Evolutionary conservation across 2,797 vertebrate species (phyloP), one percentile per base, ranked within the genome.

Genomic region (Tolypeutes matacus): DNA sequence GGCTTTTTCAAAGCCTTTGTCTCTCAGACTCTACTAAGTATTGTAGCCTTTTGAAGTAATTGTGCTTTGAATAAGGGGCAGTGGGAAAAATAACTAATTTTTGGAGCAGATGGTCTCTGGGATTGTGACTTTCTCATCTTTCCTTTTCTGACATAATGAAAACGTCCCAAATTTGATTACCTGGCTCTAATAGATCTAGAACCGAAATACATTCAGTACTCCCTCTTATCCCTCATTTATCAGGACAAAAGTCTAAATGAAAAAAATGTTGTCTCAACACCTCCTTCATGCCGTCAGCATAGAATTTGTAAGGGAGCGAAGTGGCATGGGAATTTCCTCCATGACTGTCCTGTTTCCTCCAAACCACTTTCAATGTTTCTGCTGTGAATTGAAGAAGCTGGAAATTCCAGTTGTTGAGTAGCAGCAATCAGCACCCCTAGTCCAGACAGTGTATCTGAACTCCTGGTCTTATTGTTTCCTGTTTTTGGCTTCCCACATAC

Each of bases 121-220:
- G 64, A 95, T 82, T 91, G 6, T 62, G 81, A 90, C 88, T 94
- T 89, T 92, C 89, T 95, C 53, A 62, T 81, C 31, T 89, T 94
- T 78, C 42, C 62, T 94, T 78, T 95, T 96, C 72, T 87, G 93
- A 93, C 36, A 53, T 94, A 76, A 92, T 92, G 86, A 95, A 76
- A 94, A 75, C 91, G 81, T 85, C 85, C 29, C 69, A 91, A 18
- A 81, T 82, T 83, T 89, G 34, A 85, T 87, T 67, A 89, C 77
- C 39, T 75, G 58, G 18, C 89, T 93, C n/a, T 84, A 65, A 60
- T 18, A 92, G 21, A 73, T 75, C 14, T 95, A 60, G 36, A 93
- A 69, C 34, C 77, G 81, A 90, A 94, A 75, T 94, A 70, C 12
- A 93, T 67, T 88, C 46, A 91, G 21, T 51, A 11, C 17, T 94